Evolutionary conservation across 2,888 invertebrate genomes (phyloP), one percentile per base, ranked within the genome.

Genomic region (Coenonympha glycerion): DNA sequence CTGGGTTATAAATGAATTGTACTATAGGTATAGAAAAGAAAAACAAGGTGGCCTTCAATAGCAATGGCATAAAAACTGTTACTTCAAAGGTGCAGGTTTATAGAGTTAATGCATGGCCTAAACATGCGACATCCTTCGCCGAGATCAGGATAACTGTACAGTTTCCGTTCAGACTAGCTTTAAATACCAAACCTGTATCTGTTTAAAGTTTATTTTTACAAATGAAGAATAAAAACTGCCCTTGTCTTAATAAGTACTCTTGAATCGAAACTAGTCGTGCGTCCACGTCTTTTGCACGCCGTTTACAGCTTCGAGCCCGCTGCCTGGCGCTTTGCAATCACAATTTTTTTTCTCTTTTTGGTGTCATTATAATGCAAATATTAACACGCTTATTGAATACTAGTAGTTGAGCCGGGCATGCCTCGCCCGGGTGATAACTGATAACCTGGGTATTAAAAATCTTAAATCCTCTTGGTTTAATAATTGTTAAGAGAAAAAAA

Each of bases 171-270:
- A 69, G 76, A 81, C 78, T 69, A 80, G 80, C 71, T 76, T 84
- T 79, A 78, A 86, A 86, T 86, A 86, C 84, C 81, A 77, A 85
- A 83, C 86, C 79, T 75, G 86, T 85, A 81, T 68, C 60, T 64
- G 75, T 80, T 82, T 81, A 79, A 26, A 13, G 73, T 73, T 76
- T 80, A 76, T 37, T 84, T 84, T 83, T 79, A 78, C 81, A 86
- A 86, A 86, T 85, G 82, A 86, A 85, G 81, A 81, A 82, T 79
- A 86, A 86, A 86, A 86, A 85, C 81, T 81, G 83, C 81, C 75
- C 80, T 75, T 73, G 83, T 79, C 83, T 85, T 84, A 86, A 85
- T 86, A 84, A 84, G 86, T 80, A 83, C 72, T 73, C 67, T 70
- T 67, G 74, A 63, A 75, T 77, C 69, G 71, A 70, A 80, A 76